Evolutionary conservation across 1,140 invertebrate genomes (phyloP).

Genomic region (Drosophila jambulina): DNA sequence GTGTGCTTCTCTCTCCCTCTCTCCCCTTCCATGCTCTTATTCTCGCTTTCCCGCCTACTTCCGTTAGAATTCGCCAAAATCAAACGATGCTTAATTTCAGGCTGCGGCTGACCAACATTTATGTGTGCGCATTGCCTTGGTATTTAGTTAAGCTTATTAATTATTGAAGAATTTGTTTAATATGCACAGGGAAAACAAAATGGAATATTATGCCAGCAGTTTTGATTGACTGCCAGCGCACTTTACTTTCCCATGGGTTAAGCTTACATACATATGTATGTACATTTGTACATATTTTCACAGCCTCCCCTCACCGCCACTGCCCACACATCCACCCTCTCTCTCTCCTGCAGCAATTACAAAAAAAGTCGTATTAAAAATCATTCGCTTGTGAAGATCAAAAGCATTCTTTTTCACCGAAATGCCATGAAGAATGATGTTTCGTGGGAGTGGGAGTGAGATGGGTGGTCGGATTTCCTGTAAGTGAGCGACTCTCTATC

Average conservation of each 20-base stretch:
- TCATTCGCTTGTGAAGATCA: conserved; percentile 85
- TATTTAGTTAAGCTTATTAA: conserved; percentile 75
- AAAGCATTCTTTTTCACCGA: conserved; percentile 84
- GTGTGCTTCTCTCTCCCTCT: conserved; percentile 23
- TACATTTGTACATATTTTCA: neutral
- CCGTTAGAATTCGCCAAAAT: conserved; percentile 17
- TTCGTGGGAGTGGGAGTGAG: conserved; percentile 16
- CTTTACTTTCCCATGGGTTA: conserved; percentile 50
- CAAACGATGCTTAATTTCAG: conserved; percentile 69
- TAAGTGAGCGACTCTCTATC: conserved; percentile 57
- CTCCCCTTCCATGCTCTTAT: neutral
- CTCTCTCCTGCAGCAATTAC: conserved; percentile 18
- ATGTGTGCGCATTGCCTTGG: conserved; percentile 24
- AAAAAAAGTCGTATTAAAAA: conserved; percentile 84
- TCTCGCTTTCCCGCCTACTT: neutral
- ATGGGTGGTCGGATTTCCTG: conserved; percentile 22
- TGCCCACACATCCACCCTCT: neutral
- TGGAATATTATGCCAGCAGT: conserved; percentile 20
- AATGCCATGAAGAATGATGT: conserved; percentile 80
- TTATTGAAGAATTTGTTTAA: conserved; percentile 29
- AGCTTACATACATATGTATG: neutral
- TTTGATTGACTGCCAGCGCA: conserved; percentile 65
- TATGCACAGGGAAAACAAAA: conserved; percentile 12
- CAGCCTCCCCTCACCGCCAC: neutral
- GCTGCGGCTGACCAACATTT: conserved; percentile 30